A percentile compares a stretch with the other conserved stretches of the same genome.
Evolutionary conservation across 2,113 vertebrate species (phyloP).

Genomic region (Manacus vitellinus): DNA sequence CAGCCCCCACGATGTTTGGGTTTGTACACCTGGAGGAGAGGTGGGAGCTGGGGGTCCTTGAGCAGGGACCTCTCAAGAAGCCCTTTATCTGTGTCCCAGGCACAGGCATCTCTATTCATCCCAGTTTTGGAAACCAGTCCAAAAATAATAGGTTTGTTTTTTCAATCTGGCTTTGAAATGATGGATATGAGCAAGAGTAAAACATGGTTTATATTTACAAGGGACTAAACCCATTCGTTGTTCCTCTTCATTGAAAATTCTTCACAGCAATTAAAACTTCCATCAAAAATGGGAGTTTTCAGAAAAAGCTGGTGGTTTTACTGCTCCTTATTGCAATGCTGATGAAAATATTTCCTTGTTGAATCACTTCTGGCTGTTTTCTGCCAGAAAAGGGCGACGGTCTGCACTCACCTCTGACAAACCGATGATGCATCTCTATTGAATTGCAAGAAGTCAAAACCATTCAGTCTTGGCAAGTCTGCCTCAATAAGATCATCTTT

Average conservation of each 20-base stretch:
- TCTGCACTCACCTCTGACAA: not conserved
- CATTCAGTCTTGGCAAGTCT: not conserved
- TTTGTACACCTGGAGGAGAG: not conserved
- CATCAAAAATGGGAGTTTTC: not conserved
- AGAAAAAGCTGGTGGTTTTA: not conserved
- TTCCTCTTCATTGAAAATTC: not conserved
- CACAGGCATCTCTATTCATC: not conserved
- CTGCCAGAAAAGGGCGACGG: not conserved
- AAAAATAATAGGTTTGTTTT: not conserved
- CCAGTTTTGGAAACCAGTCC: not conserved
- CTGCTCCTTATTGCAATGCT: not conserved
- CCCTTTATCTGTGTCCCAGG: not conserved
- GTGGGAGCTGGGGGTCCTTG: not conserved
- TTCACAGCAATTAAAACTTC: not conserved
- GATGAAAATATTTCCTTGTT: not conserved
- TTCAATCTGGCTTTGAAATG: not conserved
- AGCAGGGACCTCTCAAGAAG: not conserved
- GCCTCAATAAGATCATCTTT: not conserved
- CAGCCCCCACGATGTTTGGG: rapidly evolving
- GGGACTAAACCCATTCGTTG: not conserved
- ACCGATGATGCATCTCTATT: not conserved
- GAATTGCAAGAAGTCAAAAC: not conserved
- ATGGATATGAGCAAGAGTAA: not conserved
- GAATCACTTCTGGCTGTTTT: constrained; percentile 7
- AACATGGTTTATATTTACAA: not conserved